A percentile compares a stretch with the other conserved stretches of the same genome.
phyloP scores from a whole-genome alignment of 1,140 invertebrate genomes.

The Megalonaias nervosa region DNA sequence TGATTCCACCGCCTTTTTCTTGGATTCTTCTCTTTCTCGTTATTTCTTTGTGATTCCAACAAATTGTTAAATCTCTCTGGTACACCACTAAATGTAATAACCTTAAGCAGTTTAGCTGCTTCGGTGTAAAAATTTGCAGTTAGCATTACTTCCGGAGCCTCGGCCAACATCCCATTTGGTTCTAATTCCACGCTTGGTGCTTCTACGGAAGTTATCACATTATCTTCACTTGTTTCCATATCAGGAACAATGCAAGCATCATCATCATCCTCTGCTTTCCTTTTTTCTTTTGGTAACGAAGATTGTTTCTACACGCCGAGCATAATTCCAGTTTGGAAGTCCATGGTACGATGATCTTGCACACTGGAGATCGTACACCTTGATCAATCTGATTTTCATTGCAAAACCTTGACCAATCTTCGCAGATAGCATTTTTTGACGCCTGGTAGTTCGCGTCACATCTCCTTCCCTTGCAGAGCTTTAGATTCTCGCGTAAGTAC shows the following conservation, averaged over 20 bases:
- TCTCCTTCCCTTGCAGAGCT: slow-evolving; percentile 22
- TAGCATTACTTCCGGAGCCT: not conserved
- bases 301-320: no score
- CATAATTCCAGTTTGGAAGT: no score
- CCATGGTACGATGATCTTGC: no score
- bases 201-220: not conserved
- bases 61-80: slow-evolving; percentile 18
- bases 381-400: no score
- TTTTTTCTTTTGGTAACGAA: no score
- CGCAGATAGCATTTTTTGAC: slow-evolving; percentile 12
- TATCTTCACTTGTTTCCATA: not conserved
- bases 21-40: slow-evolving; percentile 5
- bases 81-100: not conserved
- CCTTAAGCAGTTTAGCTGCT: not conserved
- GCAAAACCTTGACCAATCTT: not conserved
- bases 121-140: slow-evolving; percentile 1
- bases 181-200: not conserved
- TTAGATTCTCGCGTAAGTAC: slow-evolving; percentile 4
- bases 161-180: not conserved
- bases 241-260: not conserved
- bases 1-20: slow-evolving; percentile 25
- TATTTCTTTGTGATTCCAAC: slow-evolving; percentile 25
- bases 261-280: not conserved
- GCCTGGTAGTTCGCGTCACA: not conserved
- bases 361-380: no score